These are phyloP conservation scores for Amphilophus citrinellus DNA, from an alignment of 2,113 vertebrate species.

Conservation along the genomic window DNA sequence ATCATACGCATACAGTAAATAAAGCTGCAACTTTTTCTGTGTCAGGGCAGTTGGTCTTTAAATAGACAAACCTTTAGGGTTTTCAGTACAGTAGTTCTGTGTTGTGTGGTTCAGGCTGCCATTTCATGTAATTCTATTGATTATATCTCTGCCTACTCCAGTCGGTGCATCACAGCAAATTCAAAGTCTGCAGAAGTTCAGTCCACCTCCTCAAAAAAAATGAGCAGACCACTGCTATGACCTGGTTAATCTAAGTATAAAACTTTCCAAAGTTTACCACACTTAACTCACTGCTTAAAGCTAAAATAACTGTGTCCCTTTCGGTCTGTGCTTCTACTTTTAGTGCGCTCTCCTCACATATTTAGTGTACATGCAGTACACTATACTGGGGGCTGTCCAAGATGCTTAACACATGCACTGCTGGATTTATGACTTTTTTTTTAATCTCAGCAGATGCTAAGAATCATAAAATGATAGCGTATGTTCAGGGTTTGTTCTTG, in stretches of 20 bases:
- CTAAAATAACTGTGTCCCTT: background rate
- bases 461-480: background rate
- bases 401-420: conserved; percentile 2
- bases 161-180: conserved; percentile 20
- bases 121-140: conserved; percentile 59
- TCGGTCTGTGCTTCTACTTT: background rate
- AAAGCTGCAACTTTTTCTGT: conserved; percentile 27
- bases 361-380: conserved; percentile 26
- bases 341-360: background rate
- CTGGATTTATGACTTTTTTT: background rate
- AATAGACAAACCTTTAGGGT: conserved; percentile 49
- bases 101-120: conserved; percentile 21
- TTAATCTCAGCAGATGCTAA: background rate
- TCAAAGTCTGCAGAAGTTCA: conserved; percentile 20
- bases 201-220: conserved; percentile 46
- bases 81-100: conserved; percentile 33
- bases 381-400: conserved; percentile 45
- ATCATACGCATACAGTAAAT: conserved; percentile 4
- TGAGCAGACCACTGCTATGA: conserved; percentile 29
- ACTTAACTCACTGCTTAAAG: background rate
- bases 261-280: background rate
- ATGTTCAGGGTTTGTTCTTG: background rate
- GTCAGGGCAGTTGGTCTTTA: conserved; percentile 25
- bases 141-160: conserved; percentile 54
- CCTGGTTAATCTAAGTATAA: conserved; percentile 30